Percentiles rank a stretch among this genome's conserved stretches.
These are phyloP conservation scores for Moxostoma hubbsi DNA, from an alignment of 2,797 vertebrate genomes.

Conservation along the genomic window DNA sequence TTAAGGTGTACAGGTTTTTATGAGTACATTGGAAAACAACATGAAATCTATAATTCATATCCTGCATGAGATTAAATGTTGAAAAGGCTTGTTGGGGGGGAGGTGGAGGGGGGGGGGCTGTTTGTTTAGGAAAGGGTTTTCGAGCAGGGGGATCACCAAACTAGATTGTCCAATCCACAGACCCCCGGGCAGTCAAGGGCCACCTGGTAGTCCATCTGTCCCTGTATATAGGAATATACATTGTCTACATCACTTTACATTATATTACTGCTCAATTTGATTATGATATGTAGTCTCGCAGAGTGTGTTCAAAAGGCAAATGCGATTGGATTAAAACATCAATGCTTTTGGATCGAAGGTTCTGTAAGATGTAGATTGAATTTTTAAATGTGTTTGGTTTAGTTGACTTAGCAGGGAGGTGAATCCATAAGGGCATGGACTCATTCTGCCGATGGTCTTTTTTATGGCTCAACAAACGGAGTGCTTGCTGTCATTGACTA, in stretches of 20 bases:
- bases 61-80: background rate
- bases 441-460: constrained; percentile 50
- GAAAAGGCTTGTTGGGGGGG: background rate
- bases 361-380: constrained; percentile 41
- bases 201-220: too few relatives aligned
- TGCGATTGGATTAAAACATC: constrained; percentile 36
- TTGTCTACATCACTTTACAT: background rate
- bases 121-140: too few relatives aligned
- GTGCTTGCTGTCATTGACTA: constrained; percentile 14
- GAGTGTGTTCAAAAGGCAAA: constrained; percentile 21
- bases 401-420: constrained; percentile 37
- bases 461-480: constrained; percentile 37
- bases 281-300: constrained; percentile 24
- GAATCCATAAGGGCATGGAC: constrained; percentile 40
- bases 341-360: constrained; percentile 39
- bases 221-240: background rate
- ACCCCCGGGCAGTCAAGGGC: too few relatives aligned
- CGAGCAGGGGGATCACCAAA: too few relatives aligned
- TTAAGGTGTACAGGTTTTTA: too few relatives aligned
- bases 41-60: too few relatives aligned
- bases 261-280: background rate
- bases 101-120: too few relatives aligned
- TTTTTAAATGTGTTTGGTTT: constrained; percentile 48
- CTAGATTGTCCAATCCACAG: too few relatives aligned
- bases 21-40: too few relatives aligned